These are phyloP conservation scores for Papilio helenus DNA, from an alignment of 1,140 invertebrate species.

Conservation along the genomic window DNA sequence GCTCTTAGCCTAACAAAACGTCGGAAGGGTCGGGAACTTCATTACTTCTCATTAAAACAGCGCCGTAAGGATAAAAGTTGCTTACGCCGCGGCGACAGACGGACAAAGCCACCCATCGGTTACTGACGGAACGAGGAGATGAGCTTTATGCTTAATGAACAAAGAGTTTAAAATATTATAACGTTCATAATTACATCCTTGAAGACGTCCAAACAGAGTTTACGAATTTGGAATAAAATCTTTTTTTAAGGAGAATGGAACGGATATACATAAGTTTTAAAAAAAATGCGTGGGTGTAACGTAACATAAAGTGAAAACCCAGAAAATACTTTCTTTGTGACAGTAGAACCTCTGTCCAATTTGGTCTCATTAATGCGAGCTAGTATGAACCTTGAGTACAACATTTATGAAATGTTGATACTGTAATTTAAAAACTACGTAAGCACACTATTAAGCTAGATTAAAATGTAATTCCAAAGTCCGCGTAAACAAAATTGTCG, in stretches of 20 bases:
- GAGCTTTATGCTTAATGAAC: constrained; percentile 54
- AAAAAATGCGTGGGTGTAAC: not conserved
- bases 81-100: constrained; percentile 76
- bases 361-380: too few relatives aligned
- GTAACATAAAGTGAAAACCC: not conserved
- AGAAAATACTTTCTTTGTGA: not conserved
- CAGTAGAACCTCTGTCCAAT: too few relatives aligned
- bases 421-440: too few relatives aligned
- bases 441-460: not conserved
- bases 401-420: too few relatives aligned
- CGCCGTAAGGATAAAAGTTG: constrained; percentile 74
- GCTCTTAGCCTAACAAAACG: constrained; percentile 76
- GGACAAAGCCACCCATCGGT: constrained; percentile 60
- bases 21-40: constrained; percentile 66
- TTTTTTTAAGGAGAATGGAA: not conserved
- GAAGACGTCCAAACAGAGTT: not conserved
- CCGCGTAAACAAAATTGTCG: not conserved
- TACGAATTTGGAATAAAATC: not conserved
- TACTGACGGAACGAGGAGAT: constrained; percentile 52
- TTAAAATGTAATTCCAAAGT: not conserved
- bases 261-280: not conserved
- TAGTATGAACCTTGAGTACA: too few relatives aligned
- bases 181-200: not conserved
- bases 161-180: constrained; percentile 40
- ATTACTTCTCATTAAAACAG: constrained; percentile 79